Evolutionary conservation across 2,113 vertebrate genomes (phyloP).

Genomic region (Passer domesticus): DNA sequence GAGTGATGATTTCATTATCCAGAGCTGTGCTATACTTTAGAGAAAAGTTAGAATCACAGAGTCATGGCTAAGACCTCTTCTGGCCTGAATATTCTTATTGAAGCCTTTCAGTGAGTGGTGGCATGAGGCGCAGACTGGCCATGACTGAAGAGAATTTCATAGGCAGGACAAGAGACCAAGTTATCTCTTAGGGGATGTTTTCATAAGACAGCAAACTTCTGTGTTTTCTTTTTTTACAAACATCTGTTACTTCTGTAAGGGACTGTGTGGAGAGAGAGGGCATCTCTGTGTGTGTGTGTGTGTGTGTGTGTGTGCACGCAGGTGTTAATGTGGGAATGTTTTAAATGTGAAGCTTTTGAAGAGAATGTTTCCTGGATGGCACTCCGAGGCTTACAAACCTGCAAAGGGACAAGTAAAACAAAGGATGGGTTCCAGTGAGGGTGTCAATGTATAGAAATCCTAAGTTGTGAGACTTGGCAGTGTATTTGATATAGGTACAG

Average conservation of each 20-base stretch:
- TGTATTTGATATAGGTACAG: background rate
- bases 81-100: background rate
- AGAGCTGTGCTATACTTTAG: background rate
- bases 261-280: background rate
- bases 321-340: background rate
- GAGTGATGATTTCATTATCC: background rate
- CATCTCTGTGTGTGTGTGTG: too few species aligned
- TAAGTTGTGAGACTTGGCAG: background rate
- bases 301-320: too few species aligned
- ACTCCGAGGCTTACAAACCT: background rate
- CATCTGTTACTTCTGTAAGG: background rate
- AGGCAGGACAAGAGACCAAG: background rate
- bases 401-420: background rate
- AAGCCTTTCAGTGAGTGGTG: background rate
- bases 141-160: background rate
- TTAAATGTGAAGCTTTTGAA: background rate
- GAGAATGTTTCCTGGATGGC: background rate
- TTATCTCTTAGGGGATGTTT: background rate
- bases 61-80: background rate
- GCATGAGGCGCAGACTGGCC: background rate
- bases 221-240: background rate
- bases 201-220: background rate
- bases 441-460: background rate
- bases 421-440: background rate
- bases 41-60: background rate